Percentiles rank a stretch among this genome's conserved stretches.
phyloP scores from a whole-genome alignment of 2,113 vertebrate species.

The Lampris megalopsis region DNA sequence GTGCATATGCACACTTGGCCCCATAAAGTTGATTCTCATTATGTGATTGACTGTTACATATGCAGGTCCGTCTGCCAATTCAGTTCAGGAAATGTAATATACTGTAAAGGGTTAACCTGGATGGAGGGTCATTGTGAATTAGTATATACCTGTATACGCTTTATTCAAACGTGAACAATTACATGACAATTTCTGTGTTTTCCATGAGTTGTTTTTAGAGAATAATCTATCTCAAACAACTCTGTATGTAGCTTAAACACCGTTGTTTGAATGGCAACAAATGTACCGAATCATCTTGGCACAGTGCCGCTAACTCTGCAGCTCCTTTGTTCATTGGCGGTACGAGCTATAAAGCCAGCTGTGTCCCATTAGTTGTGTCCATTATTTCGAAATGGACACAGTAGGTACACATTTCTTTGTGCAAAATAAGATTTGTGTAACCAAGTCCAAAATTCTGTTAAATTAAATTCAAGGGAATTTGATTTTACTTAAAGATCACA shows the following conservation, averaged over 20 bases:
- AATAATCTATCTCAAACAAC: too few species aligned
- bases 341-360: too few species aligned
- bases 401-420: background rate
- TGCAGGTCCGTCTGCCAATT: too few species aligned
- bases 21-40: too few species aligned
- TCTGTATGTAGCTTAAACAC: too few species aligned
- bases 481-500: background rate
- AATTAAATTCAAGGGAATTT: background rate
- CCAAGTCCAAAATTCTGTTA: background rate
- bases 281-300: too few species aligned
- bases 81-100: background rate
- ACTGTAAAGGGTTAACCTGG: background rate
- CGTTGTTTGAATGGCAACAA: too few species aligned
- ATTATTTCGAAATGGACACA: background rate
- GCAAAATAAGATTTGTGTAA: slow-evolving; percentile 8
- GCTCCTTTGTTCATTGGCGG: too few species aligned
- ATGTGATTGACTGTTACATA: too few species aligned
- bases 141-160: background rate
- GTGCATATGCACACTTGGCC: too few species aligned
- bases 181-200: background rate
- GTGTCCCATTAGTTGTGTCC: background rate
- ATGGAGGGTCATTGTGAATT: background rate
- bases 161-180: background rate
- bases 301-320: too few species aligned
- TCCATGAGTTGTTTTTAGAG: too few species aligned